Percentiles rank a stretch among this genome's conserved stretches.
These are phyloP conservation scores for Ameiurus melas DNA, from an alignment of 2,113 vertebrate genomes.

Conservation along the genomic window DNA sequence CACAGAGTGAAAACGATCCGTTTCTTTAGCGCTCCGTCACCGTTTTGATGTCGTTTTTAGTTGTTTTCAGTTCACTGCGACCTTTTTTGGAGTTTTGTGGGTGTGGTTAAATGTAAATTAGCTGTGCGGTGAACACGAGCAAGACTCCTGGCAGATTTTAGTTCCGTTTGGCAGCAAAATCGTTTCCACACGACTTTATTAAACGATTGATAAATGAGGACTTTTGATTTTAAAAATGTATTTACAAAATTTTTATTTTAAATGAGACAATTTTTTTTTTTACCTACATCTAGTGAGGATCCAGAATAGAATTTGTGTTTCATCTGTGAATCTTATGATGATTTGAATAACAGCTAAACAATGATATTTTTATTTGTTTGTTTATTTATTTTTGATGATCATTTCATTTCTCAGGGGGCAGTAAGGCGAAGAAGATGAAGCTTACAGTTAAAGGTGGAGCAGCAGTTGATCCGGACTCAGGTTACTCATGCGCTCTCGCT, in stretches of 20 bases:
- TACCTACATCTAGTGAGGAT: too few relatives aligned
- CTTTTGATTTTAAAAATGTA: background rate
- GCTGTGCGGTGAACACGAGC: background rate
- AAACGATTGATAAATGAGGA: background rate
- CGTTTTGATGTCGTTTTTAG: background rate
- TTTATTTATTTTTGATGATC: background rate
- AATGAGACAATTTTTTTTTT: too few relatives aligned
- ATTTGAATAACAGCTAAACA: background rate
- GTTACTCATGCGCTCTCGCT: conserved; percentile 59
- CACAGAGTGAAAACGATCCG: too few relatives aligned
- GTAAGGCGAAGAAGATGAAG: conserved; percentile 96
- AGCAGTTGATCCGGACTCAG: conserved; percentile 95
- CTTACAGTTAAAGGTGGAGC: conserved; percentile 97
- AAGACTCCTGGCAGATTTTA: background rate
- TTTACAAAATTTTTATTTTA: background rate
- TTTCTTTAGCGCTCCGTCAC: too few relatives aligned
- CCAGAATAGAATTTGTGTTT: too few relatives aligned
- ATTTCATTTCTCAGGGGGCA: conserved; percentile 72
- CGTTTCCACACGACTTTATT: background rate
- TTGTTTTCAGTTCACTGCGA: background rate
- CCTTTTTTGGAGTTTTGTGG: background rate
- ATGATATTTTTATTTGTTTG: background rate
- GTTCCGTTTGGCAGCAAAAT: background rate
- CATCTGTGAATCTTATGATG: too few relatives aligned
- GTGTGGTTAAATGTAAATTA: background rate